Evolutionary conservation across 2,113 vertebrate species (phyloP), one percentile per base, ranked within the genome.

Genomic region (Hippopotamus amphibius): DNA sequence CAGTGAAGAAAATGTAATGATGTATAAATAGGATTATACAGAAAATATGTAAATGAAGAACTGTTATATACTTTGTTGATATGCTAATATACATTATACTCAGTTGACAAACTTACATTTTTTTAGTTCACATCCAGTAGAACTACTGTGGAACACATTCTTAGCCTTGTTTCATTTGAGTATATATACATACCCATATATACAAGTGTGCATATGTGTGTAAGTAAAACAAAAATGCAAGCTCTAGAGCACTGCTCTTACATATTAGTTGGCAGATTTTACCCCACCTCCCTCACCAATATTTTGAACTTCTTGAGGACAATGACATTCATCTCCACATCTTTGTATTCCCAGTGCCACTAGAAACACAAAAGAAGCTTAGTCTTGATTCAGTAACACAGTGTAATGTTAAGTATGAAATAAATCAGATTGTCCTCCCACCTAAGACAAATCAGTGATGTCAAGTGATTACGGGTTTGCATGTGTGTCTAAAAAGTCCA

Each of bases 291-390:
- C 68, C 30, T 65, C 2, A 2, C 28, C 41, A 93, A 19, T 46
- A 63, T 50, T 84, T 76, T 81, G 17, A 93, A 41, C 24, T 74
- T 88, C 55, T 53, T 84, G 84, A 88, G 37, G 69, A 74, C 28
- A 65, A 14, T 72, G n/a, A 89, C 48, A 30, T 69, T 93, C 24
- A 71, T 88, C 53, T 66, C 94, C 22, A 10, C 65, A 71, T 83
- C 16, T 63, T 89, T 76, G 15, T 76, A 65, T 93, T 92, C 63
- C 77, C 43, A 57, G n/a, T 77, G 12, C 86, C 92, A 93, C 37
- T 22, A 93, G 55, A 50, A 94, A 95, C 68, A 76, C 46, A 43
- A 72, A 88, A 90, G 37, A 66, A 91, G 48, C 50, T 87, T 93
- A 74, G 37, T 68, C 28, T 92, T 90, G 68, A 69, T 89, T 90